Percentiles rank a stretch among this genome's conserved stretches.
Conservation (phyloP, 2,113 vertebrate species). For the Spilogale gracilis region DNA sequence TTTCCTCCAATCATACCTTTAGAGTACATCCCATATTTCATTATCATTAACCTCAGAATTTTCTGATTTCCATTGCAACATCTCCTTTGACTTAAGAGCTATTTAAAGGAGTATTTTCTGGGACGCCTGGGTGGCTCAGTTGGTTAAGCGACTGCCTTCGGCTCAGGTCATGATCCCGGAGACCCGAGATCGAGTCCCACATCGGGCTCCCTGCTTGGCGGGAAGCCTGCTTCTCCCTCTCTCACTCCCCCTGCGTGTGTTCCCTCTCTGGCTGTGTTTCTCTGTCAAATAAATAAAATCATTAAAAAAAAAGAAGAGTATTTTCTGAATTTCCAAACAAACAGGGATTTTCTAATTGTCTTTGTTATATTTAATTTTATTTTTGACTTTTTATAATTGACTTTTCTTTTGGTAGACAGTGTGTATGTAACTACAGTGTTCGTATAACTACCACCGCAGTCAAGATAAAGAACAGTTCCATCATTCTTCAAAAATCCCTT, state of each 20-base stretch:
- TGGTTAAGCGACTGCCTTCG: too few species aligned
- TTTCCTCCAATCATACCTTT: not conserved
- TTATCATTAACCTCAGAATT: constrained; percentile 6
- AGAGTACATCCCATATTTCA: not conserved
- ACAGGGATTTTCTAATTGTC: not conserved
- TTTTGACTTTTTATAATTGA: not conserved
- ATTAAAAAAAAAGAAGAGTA: not conserved
- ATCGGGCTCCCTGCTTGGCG: too few species aligned
- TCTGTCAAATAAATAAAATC: too few species aligned
- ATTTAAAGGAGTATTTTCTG: not conserved
- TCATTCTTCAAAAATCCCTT: not conserved
- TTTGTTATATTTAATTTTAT: constrained; percentile 1
- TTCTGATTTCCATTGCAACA: not conserved
- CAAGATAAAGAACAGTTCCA: not conserved
- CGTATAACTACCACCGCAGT: not conserved
- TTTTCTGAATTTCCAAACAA: not conserved
- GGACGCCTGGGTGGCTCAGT: too few species aligned
- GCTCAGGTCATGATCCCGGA: too few species aligned
- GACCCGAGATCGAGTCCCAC: too few species aligned
- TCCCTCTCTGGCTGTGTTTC: too few species aligned
- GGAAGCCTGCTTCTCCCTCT: too few species aligned
- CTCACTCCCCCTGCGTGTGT: too few species aligned
- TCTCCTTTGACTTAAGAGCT: not conserved
- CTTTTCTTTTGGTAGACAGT: not conserved
- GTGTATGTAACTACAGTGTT: not conserved